phyloP scores from a whole-genome alignment of 2,797 vertebrate species.

The Petrocephalus schoutedeni region DNA sequence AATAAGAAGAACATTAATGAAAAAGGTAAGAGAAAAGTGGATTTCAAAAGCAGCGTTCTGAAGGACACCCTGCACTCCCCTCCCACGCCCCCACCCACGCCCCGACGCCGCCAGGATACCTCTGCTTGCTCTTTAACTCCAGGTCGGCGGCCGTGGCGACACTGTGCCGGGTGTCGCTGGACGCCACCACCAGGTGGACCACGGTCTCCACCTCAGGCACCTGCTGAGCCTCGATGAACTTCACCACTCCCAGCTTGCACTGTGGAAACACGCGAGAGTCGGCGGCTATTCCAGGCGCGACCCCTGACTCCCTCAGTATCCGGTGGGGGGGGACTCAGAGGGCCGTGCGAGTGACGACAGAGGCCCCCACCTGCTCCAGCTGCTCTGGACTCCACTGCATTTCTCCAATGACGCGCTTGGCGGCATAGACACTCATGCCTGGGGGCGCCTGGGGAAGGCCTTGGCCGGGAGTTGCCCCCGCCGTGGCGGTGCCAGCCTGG shows the following conservation, averaged over 20 bases:
- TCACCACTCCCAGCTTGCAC: slow-evolving; percentile 97
- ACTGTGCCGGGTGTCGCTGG: slow-evolving; percentile 91
- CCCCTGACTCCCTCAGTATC: no score
- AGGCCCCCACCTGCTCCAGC: slow-evolving; percentile 79
- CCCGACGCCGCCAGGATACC: slow-evolving; percentile 53
- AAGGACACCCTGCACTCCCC: not conserved
- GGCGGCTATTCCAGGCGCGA: not conserved
- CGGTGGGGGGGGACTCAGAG: not conserved
- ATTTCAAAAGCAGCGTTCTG: not conserved
- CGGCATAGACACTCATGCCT: slow-evolving; percentile 94
- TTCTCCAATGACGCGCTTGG: slow-evolving; percentile 92
- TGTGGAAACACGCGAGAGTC: slow-evolving; percentile 42
- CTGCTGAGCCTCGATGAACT: slow-evolving; percentile 93
- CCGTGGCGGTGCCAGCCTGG: slow-evolving; percentile 68
- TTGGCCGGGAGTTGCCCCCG: slow-evolving; percentile 54
- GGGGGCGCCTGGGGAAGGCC: slow-evolving; percentile 91
- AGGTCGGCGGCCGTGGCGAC: slow-evolving; percentile 95
- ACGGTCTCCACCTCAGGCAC: slow-evolving; percentile 92
- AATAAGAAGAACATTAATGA: not conserved
- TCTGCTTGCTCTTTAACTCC: slow-evolving; percentile 94
- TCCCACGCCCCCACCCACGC: not conserved
- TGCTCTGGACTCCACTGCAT: slow-evolving; percentile 92
- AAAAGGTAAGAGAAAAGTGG: not conserved
- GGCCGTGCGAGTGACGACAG: not conserved
- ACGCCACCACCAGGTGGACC: slow-evolving; percentile 90